phyloP scores from a whole-genome alignment of 2,113 vertebrate species.

The Pleuronectes platessa region DNA sequence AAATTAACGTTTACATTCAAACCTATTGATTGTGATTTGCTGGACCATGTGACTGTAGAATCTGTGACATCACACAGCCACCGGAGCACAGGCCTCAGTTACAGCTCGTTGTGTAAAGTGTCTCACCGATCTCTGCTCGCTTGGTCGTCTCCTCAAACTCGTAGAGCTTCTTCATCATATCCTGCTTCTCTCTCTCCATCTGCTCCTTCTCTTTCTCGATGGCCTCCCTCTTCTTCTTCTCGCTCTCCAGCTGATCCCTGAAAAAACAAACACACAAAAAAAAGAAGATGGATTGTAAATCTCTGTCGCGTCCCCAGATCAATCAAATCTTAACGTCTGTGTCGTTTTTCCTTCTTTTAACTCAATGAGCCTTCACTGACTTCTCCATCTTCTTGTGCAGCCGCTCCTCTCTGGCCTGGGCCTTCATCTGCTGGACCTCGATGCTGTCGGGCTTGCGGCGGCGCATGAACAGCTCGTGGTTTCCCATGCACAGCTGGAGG shows the following conservation, averaged over 20 bases:
- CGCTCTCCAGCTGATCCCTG: conserved; percentile 91
- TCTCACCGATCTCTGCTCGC: conserved; percentile 92
- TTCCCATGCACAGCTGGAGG: conserved; percentile 95
- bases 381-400: conserved; percentile 92
- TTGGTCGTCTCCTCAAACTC: conserved; percentile 93
- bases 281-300: neutral
- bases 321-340: neutral
- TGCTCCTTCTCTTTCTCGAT: conserved; percentile 92
- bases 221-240: conserved; percentile 90
- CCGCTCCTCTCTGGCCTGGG: conserved; percentile 94
- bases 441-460: conserved; percentile 94
- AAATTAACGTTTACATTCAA: too few species aligned
- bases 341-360: conserved; percentile 63
- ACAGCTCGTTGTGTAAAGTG: neutral
- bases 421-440: conserved; percentile 99
- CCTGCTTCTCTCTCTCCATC: conserved; percentile 92
- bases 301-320: neutral
- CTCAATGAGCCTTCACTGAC: conserved; percentile 75
- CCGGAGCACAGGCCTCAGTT: too few species aligned
- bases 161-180: conserved; percentile 88
- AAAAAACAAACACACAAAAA: neutral
- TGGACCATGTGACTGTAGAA: neutral
- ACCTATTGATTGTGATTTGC: too few species aligned
- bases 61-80: too few species aligned
- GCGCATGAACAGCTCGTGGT: conserved; percentile 95